A percentile compares a stretch with the other conserved stretches of the same genome.
phyloP scores from a whole-genome alignment of 2,113 vertebrate species.

The Plecturocebus donacophilus region DNA sequence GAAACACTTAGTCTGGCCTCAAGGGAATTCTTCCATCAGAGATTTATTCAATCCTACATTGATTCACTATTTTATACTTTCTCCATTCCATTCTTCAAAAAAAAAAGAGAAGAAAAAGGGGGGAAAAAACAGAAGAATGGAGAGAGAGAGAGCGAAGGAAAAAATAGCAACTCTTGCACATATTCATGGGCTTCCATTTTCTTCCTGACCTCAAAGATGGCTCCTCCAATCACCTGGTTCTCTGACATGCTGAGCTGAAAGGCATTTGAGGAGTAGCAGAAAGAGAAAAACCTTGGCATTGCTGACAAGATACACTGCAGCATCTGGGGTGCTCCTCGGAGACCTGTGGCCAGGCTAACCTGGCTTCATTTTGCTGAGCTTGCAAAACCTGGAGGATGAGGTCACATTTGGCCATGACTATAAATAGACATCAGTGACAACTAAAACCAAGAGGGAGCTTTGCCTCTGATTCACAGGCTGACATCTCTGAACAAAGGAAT shows the following conservation, averaged over 20 bases:
- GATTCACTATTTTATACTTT: not conserved
- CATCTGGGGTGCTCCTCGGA: constrained; percentile 72
- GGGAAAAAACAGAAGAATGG: no score
- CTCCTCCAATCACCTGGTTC: constrained; percentile 31
- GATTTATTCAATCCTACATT: not conserved
- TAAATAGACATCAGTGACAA: constrained; percentile 72
- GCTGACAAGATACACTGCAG: constrained; percentile 64
- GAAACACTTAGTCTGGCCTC: not conserved
- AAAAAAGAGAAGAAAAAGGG: accelerated
- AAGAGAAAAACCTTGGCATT: constrained; percentile 39
- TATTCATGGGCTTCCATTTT: not conserved
- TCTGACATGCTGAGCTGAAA: constrained; percentile 27
- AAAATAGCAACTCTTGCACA: not conserved
- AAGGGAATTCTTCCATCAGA: not conserved
- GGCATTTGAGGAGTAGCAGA: constrained; percentile 9
- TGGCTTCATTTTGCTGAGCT: constrained; percentile 70
- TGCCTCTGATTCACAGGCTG: constrained; percentile 49
- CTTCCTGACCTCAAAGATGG: not conserved
- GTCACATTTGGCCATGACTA: constrained; percentile 72
- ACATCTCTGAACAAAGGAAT: constrained; percentile 26
- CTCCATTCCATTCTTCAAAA: not conserved
- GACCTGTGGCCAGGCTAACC: constrained; percentile 64
- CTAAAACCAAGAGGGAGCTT: constrained; percentile 60
- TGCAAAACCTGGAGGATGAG: constrained; percentile 69
- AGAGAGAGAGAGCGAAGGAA: not conserved